Evolutionary conservation across 2,888 invertebrate species (phyloP).

Genomic region (Ferrisia virgata): DNA sequence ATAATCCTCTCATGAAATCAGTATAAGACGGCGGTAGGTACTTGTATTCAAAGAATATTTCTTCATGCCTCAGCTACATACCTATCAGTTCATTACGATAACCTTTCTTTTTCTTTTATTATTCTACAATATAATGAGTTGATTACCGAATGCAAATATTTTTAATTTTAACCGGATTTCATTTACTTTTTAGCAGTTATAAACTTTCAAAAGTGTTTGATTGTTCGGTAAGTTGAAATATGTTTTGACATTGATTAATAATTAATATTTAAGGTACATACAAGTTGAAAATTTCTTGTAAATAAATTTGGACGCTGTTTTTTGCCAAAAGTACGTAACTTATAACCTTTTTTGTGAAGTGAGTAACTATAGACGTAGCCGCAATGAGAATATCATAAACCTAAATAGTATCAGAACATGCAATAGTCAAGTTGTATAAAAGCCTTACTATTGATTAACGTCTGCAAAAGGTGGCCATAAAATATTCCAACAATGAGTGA

Average conservation of each 20-base stretch:
- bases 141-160: conserved; percentile 11
- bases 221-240: not conserved
- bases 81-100: not conserved
- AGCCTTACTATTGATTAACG: not conserved
- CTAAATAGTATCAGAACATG: not conserved
- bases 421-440: not conserved
- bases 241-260: not conserved
- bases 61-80: not conserved
- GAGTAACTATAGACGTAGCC: not conserved
- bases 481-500: not conserved
- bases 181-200: not conserved
- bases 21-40: conserved; percentile 19
- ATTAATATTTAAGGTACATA: not conserved
- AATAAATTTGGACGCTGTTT: not conserved
- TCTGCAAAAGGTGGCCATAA: not conserved
- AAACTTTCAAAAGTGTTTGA: not conserved
- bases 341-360: not conserved
- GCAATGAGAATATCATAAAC: not conserved
- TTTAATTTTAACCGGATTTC: not conserved
- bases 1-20: conserved; percentile 26
- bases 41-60: not conserved
- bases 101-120: conserved; percentile 5
- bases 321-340: not conserved
- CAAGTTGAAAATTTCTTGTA: not conserved
- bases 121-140: not conserved